Conservation (phyloP, 2,797 vertebrate genomes). For the Danionella dracula region DNA sequence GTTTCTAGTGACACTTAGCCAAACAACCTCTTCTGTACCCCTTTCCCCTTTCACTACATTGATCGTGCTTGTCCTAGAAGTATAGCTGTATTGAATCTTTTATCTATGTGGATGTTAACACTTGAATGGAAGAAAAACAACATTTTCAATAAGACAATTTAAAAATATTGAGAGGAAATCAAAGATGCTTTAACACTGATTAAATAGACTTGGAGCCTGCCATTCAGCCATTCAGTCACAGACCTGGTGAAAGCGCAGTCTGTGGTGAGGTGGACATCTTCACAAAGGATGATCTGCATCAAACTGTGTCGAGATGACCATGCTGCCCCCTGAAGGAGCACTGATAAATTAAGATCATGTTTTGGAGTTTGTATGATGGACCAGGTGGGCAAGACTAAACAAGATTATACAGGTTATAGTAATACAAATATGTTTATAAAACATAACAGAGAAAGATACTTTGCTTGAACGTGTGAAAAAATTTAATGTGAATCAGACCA, state of each 20-base stretch:
- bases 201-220: conserved; percentile 22
- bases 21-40: conserved; percentile 11
- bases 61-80: conserved; percentile 20
- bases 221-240: not conserved
- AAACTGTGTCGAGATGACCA: conserved; percentile 44
- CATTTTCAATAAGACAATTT: not conserved
- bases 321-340: conserved; percentile 56
- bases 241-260: conserved; percentile 3
- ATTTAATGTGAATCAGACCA: too few species aligned
- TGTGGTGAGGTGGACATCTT: conserved; percentile 6
- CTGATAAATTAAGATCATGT: conserved; percentile 13
- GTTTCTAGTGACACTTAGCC: conserved; percentile 13
- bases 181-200: conserved; percentile 16
- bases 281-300: not conserved
- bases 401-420: too few species aligned
- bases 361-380: too few species aligned
- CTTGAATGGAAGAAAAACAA: not conserved
- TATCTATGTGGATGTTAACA: not conserved
- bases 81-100: not conserved
- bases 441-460: too few species aligned
- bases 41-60: conserved; percentile 24
- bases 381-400: too few species aligned
- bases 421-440: too few species aligned
- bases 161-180: not conserved
- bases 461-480: too few species aligned